phyloP scores from a whole-genome alignment of 2,113 vertebrate species.

The Silurus meridionalis region DNA sequence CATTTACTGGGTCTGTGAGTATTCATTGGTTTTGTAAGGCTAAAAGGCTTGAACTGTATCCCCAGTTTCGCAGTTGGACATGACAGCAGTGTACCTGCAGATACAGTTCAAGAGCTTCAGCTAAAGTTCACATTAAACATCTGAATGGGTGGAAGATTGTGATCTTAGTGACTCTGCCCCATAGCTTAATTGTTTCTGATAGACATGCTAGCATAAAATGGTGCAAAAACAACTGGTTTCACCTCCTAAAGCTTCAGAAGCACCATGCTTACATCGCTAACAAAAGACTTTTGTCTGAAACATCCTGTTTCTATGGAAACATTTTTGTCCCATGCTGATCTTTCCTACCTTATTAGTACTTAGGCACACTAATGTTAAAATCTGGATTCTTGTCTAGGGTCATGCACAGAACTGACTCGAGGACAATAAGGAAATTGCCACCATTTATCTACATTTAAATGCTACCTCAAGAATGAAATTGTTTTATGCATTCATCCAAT shows the following conservation, averaged over 20 bases:
- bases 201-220: neutral
- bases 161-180: neutral
- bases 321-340: neutral
- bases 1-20: too few relatives aligned
- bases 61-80: too few relatives aligned
- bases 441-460: neutral
- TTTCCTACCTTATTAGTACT: neutral
- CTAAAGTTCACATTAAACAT: neutral
- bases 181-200: neutral
- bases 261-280: neutral
- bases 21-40: too few relatives aligned
- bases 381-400: neutral
- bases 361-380: neutral
- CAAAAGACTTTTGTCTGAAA: neutral
- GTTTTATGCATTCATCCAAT: neutral
- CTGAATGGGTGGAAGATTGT: neutral
- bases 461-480: neutral
- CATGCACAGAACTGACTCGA: neutral
- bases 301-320: neutral
- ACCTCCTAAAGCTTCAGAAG: neutral
- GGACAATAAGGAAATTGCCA: neutral
- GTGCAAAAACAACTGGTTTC: neutral
- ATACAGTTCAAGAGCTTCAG: neutral
- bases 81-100: neutral
- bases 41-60: too few relatives aligned